Percentiles rank a stretch among this genome's conserved stretches.
These are phyloP conservation scores for Helicorthomorpha holstii DNA, from an alignment of 1,140 invertebrate species.

Conservation along the genomic window DNA sequence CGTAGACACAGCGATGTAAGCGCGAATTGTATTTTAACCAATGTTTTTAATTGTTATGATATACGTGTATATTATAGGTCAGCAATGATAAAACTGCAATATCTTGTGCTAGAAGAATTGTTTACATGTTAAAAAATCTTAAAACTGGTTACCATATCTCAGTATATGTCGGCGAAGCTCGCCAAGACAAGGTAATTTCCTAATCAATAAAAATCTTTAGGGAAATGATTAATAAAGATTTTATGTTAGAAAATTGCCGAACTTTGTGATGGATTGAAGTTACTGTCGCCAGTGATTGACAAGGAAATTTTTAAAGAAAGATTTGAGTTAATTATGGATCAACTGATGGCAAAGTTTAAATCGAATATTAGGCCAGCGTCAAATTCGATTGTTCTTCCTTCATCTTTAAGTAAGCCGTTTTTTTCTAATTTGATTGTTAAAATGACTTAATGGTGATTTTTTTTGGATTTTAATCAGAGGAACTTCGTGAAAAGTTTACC, in stretches of 20 bases:
- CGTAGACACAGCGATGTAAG: conserved; percentile 29
- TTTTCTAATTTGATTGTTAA: background rate
- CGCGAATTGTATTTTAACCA: background rate
- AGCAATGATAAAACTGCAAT: conserved; percentile 47
- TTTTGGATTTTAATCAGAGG: conserved; percentile 8
- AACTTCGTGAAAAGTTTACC: conserved; percentile 7
- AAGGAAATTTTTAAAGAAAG: conserved; percentile 10
- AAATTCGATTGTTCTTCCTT: background rate
- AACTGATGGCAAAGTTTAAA: conserved; percentile 15
- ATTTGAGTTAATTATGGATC: conserved; percentile 14
- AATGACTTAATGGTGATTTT: conserved; percentile 11
- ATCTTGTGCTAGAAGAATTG: conserved; percentile 44
- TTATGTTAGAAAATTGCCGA: conserved; percentile 2
- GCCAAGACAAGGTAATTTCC: conserved; percentile 27
- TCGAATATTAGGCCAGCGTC: background rate
- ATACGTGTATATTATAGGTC: conserved; percentile 12
- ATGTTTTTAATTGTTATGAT: background rate
- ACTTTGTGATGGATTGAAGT: background rate
- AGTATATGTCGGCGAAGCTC: conserved; percentile 40
- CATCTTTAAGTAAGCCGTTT: background rate
- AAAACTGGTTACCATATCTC: conserved; percentile 35
- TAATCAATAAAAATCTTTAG: background rate
- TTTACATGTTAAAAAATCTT: conserved; percentile 41
- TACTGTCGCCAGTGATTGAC: conserved; percentile 9
- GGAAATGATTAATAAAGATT: background rate